A percentile compares a stretch with the other conserved stretches of the same genome.
Conservation (phyloP, 35 echinoderm and acorn worm species). For the Strongylocentrotus purpuratus region DNA sequence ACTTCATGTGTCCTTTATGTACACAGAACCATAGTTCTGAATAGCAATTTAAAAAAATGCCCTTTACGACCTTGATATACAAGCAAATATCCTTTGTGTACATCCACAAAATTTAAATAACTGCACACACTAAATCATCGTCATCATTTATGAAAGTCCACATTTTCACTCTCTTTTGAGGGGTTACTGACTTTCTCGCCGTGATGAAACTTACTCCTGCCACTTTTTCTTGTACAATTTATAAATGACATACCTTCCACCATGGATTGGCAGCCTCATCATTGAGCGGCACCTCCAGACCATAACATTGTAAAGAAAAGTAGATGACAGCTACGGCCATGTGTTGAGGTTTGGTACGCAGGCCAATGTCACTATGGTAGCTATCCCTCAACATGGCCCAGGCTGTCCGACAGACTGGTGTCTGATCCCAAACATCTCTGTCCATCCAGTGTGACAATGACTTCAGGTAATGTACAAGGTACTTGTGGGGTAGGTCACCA, state of each 20-base stretch:
- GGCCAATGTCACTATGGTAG: constrained; percentile 83
- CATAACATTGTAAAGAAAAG: constrained; percentile 88
- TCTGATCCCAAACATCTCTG: constrained; percentile 66
- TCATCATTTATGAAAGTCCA: too few species aligned
- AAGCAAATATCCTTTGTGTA: too few species aligned
- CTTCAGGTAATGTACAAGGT: constrained; percentile 94
- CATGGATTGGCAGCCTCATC: constrained; percentile 73
- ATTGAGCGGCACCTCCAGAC: constrained; percentile 77
- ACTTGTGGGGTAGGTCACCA: constrained; percentile 89
- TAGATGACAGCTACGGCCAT: constrained; percentile 84
- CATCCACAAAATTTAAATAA: too few species aligned
- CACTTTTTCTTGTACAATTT: background rate
- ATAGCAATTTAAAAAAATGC: too few species aligned
- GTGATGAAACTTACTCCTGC: background rate
- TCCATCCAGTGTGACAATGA: constrained; percentile 85
- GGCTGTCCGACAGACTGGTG: constrained; percentile 72
- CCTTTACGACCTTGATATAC: too few species aligned
- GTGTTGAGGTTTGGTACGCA: constrained; percentile 83
- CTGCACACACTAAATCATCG: too few species aligned
- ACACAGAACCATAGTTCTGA: too few species aligned
- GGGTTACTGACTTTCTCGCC: too few species aligned
- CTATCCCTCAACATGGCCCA: constrained; percentile 95
- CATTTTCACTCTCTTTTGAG: too few species aligned
- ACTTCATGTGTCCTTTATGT: too few species aligned
- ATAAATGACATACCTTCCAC: constrained; percentile 82